Evolutionary conservation across 2,888 invertebrate genomes (phyloP).

Genomic region (Andrena trimmerana): DNA sequence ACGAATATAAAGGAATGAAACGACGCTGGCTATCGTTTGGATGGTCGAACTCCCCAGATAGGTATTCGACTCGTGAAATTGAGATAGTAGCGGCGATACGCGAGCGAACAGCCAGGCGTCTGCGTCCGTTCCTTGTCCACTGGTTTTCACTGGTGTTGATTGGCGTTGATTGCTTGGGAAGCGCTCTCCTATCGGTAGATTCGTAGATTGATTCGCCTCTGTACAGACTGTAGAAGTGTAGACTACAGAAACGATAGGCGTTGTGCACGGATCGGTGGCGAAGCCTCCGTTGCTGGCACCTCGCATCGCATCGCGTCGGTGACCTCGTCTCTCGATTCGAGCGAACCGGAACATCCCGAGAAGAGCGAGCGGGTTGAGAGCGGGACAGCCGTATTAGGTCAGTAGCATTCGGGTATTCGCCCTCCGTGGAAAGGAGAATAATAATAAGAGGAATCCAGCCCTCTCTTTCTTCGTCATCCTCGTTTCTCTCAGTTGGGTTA

Average conservation of each 20-base stretch:
- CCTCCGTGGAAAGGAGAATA: conserved; percentile 54
- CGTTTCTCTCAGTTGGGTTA: conserved; percentile 69
- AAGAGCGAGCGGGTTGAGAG: conserved; percentile 13
- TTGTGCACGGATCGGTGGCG: neutral
- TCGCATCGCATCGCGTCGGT: neutral
- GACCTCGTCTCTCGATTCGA: conserved; percentile 2
- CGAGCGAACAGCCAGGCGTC: neutral
- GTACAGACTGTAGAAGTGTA: too few species aligned
- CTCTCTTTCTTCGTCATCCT: conserved; percentile 36
- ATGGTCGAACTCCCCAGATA: neutral
- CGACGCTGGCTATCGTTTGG: neutral
- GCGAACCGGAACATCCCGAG: neutral
- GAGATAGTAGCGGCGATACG: neutral
- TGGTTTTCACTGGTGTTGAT: neutral
- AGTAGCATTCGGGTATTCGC: conserved; percentile 68
- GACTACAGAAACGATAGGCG: too few species aligned
- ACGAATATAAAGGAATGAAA: neutral
- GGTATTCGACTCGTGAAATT: neutral
- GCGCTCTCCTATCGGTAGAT: neutral
- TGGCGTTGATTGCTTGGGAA: neutral
- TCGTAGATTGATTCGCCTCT: too few species aligned
- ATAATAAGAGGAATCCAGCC: conserved; percentile 52
- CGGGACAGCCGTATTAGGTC: conserved; percentile 63
- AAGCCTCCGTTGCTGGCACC: neutral
- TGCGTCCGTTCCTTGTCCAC: neutral